A percentile compares a stretch with the other conserved stretches of the same genome.
Evolutionary conservation across 2,797 vertebrate genomes (phyloP).

Genomic region (Pyrocephalus nanus): DNA sequence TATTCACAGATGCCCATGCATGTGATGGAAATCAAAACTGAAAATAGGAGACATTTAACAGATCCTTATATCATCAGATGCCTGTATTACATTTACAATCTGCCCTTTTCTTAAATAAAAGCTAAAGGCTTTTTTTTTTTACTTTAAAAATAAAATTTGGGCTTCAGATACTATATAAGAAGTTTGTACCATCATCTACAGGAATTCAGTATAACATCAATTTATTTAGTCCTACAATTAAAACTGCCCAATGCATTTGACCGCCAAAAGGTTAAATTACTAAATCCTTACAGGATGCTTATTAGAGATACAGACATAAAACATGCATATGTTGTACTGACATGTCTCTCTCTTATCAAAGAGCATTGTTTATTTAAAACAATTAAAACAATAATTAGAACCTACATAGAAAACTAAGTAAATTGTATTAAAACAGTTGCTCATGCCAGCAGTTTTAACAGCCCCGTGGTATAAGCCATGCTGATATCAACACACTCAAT

Average conservation of each 20-base stretch:
- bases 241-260: neutral
- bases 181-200: neutral
- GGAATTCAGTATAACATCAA: neutral
- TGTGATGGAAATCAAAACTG: neutral
- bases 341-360: neutral
- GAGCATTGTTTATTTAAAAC: neutral
- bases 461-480: constrained; percentile 1
- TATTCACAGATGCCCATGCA: neutral
- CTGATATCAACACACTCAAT: constrained; percentile 50
- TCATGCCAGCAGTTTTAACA: constrained; percentile 69
- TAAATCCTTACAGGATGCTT: neutral
- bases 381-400: constrained; percentile 28
- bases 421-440: constrained; percentile 51
- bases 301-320: neutral
- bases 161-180: neutral
- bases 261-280: neutral
- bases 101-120: neutral
- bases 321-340: neutral
- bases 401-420: neutral
- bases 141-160: neutral
- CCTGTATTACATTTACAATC: neutral
- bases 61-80: neutral
- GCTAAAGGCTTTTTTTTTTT: neutral
- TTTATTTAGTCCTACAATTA: neutral
- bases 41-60: neutral